Evolutionary conservation across 2,888 invertebrate genomes (phyloP).

Genomic region (Psylliodes chrysocephalus): DNA sequence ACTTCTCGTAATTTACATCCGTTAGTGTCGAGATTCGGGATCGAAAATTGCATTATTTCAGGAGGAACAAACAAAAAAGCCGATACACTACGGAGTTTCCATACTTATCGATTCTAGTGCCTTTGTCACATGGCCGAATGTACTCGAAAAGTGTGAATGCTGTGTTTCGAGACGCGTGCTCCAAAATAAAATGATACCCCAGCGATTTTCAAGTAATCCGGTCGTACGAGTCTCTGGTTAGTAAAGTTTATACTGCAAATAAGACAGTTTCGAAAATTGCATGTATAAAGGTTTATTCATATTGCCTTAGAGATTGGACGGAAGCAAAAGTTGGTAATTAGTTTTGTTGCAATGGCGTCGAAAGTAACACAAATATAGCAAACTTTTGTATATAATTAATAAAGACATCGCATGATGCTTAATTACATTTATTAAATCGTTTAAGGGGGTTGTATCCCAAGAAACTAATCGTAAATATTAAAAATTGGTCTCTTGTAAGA

Average conservation of each 20-base stretch:
- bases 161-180: not conserved
- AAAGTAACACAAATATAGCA: too few relatives aligned
- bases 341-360: not conserved
- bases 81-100: not conserved
- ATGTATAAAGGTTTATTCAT: conserved; percentile 2
- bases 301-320: not conserved
- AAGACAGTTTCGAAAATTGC: conserved; percentile 2
- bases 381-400: too few relatives aligned
- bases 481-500: too few relatives aligned
- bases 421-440: too few relatives aligned
- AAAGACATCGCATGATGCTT: too few relatives aligned
- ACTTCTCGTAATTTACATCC: too few relatives aligned
- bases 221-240: conserved; percentile 2
- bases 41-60: too few relatives aligned
- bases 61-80: not conserved
- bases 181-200: conserved; percentile 18
- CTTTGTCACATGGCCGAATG: not conserved
- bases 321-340: conserved; percentile 4
- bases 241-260: conserved; percentile 3
- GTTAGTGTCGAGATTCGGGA: too few relatives aligned
- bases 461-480: too few relatives aligned
- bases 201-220: conserved; percentile 23
- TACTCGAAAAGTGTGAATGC: not conserved
- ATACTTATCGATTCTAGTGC: not conserved
- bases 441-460: too few relatives aligned